A percentile compares a stretch with the other conserved stretches of the same genome.
Conservation (phyloP, 2,888 invertebrate genomes). For the Tipula confusa region DNA sequence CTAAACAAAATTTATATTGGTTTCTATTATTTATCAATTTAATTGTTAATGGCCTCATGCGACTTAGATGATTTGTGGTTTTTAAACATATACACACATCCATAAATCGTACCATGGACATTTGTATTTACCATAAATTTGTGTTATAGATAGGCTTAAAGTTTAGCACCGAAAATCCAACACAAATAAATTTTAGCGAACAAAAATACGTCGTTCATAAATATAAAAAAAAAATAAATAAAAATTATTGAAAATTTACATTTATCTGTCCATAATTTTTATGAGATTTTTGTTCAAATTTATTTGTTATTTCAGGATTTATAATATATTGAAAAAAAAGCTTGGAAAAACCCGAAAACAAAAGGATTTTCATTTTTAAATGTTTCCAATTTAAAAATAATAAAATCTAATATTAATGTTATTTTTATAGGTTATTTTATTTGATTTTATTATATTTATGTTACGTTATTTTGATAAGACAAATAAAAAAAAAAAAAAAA, state of each 20-base stretch:
- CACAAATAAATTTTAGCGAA: not conserved
- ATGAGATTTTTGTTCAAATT: conserved; percentile 6
- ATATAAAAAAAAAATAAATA: not conserved
- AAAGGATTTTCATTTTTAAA: conserved; percentile 25
- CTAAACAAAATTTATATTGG: too few relatives aligned
- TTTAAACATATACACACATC: not conserved
- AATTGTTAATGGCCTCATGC: not conserved
- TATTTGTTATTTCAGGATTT: not conserved
- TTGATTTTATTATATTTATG: conserved; percentile 12
- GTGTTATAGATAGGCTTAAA: not conserved
- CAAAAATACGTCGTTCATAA: not conserved
- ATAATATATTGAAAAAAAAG: not conserved
- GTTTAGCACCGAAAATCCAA: not conserved
- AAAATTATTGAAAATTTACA: conserved; percentile 25
- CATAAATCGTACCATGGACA: not conserved
- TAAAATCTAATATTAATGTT: conserved; percentile 9
- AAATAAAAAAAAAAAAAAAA: not conserved
- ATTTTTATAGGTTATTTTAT: conserved; percentile 20
- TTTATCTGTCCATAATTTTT: not conserved
- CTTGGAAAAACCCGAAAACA: not conserved
- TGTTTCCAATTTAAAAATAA: conserved; percentile 25
- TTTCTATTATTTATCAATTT: too few relatives aligned
- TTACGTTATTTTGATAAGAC: conserved; percentile 20
- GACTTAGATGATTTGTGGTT: not conserved
- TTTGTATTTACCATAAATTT: not conserved